Evolutionary conservation across 1,140 invertebrate species (phyloP).

Genomic region (Planococcus citri): DNA sequence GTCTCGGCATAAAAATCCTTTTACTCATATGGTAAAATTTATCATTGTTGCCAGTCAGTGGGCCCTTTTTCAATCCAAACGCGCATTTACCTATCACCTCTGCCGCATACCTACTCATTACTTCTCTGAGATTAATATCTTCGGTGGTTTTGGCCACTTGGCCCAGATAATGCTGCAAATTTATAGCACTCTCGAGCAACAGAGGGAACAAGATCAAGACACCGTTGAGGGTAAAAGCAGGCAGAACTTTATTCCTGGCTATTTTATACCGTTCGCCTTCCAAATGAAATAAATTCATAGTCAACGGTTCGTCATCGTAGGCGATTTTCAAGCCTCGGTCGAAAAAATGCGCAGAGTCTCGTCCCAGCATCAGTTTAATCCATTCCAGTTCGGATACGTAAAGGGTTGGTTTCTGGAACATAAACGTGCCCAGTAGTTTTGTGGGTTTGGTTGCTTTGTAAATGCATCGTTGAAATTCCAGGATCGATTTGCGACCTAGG

Average conservation of each 20-base stretch:
- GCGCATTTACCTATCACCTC: constrained; percentile 30
- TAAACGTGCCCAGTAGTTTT: constrained; percentile 24
- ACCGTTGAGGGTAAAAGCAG: constrained; percentile 40
- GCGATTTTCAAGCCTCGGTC: constrained; percentile 34
- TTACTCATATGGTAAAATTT: constrained; percentile 3
- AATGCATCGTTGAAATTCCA: neutral
- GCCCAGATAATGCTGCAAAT: constrained; percentile 5
- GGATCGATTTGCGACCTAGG: neutral
- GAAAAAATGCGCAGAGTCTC: constrained; percentile 37
- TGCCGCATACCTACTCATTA: constrained; percentile 24
- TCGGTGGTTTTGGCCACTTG: neutral
- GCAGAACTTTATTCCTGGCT: constrained; percentile 32
- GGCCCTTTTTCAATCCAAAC: constrained; percentile 24
- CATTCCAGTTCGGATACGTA: constrained; percentile 36
- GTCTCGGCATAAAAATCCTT: neutral
- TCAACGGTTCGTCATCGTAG: constrained; percentile 39
- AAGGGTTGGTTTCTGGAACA: constrained; percentile 31
- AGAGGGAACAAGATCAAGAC: constrained; percentile 41
- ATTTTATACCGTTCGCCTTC: constrained; percentile 30
- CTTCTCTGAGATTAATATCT: neutral
- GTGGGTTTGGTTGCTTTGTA: neutral
- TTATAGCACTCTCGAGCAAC: constrained; percentile 34
- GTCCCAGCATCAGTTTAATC: constrained; percentile 38
- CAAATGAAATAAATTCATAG: constrained; percentile 40
- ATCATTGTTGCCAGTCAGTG: neutral